Evolutionary conservation across 2,888 invertebrate genomes (phyloP), one percentile per base, ranked within the genome.

Genomic region (Eupsilia transversa): DNA sequence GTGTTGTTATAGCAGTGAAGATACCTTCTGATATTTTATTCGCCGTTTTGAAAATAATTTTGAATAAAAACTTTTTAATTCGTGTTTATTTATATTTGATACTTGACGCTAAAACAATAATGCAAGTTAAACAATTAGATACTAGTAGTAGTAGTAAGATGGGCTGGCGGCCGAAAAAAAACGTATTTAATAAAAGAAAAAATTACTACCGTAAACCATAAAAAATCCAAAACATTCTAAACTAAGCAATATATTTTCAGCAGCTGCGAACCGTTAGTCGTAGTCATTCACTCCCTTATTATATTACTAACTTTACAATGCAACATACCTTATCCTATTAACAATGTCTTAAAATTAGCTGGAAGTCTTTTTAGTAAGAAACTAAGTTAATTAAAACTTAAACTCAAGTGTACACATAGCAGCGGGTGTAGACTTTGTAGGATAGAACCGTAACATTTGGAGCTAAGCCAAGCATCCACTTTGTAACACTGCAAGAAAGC

Each of bases 361-460:
- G 1, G 56, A 75, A 73, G 10, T 33, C 35, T 54, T 72, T 74
- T 63, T 54, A 65, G 70, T 59, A 80, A 63, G 56, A 56, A 69
- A 69, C 72, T 77, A 78, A 80, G 72, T 84, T 84, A 84, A 86
- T 86, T 85, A 82, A 85, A 85, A 79, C 77, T 84, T 80, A 56
- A 76, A 79, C 72, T 86, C 77, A 86, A 86, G 83, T 84, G 76
- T 80, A 59, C 82, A 82, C 74, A 73, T 65, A 77, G 67, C 74
- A 75, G 57, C 56, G 76, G 41, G 63, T 64, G 68, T 75, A 59
- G 57, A 65, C 70, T 80, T 83, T 74, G 68, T 70, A 57, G 67
- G 67, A 86, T 85, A 74, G 80, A 86, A 82, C 77, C 75, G 90
- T 89, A 88, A 90, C 87, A 90, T 88, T 93, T 93, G 93, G 93